Evolutionary conservation across 2,797 vertebrate species (phyloP).

Genomic region (Pitangus sulphuratus): DNA sequence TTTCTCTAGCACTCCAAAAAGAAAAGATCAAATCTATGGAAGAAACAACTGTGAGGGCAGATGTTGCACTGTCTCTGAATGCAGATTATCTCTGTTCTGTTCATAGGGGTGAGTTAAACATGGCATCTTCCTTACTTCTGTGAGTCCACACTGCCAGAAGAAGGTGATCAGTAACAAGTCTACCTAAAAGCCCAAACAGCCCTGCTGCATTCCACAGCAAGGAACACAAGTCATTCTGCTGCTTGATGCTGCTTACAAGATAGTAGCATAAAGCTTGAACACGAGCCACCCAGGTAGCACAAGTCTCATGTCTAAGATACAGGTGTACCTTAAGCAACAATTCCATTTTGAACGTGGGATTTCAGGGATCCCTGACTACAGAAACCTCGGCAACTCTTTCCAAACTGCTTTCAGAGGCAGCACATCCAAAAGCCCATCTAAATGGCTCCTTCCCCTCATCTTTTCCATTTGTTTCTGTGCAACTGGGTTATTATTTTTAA

Average conservation of each 20-base stretch:
- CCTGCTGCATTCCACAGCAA: not conserved
- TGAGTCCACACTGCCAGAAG: not conserved
- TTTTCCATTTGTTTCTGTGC: not conserved
- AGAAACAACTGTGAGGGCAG: not conserved
- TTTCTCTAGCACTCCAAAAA: not conserved
- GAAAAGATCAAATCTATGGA: not conserved
- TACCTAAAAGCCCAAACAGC: not conserved
- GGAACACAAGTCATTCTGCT: not conserved
- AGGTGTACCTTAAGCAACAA: not conserved
- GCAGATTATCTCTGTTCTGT: not conserved
- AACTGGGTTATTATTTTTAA: not conserved
- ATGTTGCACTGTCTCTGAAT: not conserved
- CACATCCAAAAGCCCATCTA: not conserved
- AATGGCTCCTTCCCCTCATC: not conserved
- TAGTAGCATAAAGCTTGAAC: not conserved
- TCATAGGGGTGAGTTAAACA: not conserved
- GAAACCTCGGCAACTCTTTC: not conserved
- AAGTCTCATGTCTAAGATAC: not conserved
- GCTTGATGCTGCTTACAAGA: not conserved
- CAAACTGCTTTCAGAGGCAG: not conserved
- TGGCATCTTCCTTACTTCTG: not conserved
- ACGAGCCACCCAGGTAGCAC: not conserved
- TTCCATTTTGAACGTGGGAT: not conserved
- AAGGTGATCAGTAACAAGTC: not conserved
- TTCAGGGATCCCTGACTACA: not conserved